Percentiles rank a stretch among this genome's conserved stretches.
phyloP scores from a whole-genome alignment of 2,113 vertebrate species.

The Dipodomys spectabilis region DNA sequence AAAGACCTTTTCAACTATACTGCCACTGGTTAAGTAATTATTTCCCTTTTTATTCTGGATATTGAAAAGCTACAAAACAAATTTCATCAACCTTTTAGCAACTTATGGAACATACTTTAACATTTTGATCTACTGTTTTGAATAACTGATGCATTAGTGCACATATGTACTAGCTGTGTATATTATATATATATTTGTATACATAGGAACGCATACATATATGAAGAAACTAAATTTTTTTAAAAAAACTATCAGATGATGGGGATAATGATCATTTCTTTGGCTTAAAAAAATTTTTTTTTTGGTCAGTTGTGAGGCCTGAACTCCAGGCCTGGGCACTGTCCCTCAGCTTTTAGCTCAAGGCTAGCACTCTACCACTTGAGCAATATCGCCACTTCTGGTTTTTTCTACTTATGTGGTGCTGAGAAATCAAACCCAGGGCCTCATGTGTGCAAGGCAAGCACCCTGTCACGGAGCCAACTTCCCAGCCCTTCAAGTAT shows the following conservation, averaged over 20 bases:
- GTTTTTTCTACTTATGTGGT: too few relatives aligned
- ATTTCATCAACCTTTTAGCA: constrained; percentile 21
- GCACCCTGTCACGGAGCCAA: too few relatives aligned
- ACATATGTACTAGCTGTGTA: background rate
- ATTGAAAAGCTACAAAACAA: constrained; percentile 39
- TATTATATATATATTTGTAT: background rate
- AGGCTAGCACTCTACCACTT: too few relatives aligned
- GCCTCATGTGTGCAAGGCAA: too few relatives aligned
- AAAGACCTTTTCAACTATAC: constrained; percentile 7
- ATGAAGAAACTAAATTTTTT: background rate
- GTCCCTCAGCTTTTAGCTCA: too few relatives aligned
- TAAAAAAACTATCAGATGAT: background rate
- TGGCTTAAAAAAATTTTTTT: background rate
- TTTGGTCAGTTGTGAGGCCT: too few relatives aligned
- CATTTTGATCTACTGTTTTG: constrained; percentile 25
- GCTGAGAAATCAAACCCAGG: too few relatives aligned
- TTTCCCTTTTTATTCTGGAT: constrained; percentile 29
- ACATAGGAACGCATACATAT: background rate
- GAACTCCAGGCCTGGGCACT: too few relatives aligned
- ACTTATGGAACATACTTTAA: constrained; percentile 24
- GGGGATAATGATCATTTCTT: background rate
- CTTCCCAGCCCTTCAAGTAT: too few relatives aligned
- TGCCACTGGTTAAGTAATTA: background rate
- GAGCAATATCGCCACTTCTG: too few relatives aligned
- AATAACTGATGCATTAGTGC: constrained; percentile 24